Percentiles rank a stretch among this genome's conserved stretches.
These are phyloP conservation scores for Vulpes ferrilata DNA, from an alignment of 2,113 vertebrate species.

Conservation along the genomic window DNA sequence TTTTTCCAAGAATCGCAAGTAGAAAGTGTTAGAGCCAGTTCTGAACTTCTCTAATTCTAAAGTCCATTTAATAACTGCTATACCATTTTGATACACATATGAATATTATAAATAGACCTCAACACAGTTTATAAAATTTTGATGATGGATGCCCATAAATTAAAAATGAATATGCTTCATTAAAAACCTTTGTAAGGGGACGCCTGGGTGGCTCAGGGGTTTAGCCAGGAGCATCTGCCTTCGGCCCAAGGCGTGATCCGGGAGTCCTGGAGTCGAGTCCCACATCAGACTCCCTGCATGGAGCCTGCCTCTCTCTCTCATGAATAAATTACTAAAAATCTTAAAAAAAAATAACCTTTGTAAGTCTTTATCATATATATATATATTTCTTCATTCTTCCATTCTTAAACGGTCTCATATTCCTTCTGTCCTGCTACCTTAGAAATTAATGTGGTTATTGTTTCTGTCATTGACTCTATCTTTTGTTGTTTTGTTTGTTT, in stretches of 20 bases:
- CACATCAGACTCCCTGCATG: not conserved
- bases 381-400: not conserved
- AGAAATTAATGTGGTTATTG: not conserved
- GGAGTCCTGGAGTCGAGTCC: not conserved
- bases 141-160: not conserved
- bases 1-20: constrained; percentile 4
- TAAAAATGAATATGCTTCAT: not conserved
- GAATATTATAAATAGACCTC: not conserved
- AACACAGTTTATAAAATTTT: constrained; percentile 19
- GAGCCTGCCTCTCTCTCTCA: not conserved
- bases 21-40: not conserved
- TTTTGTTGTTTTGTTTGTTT: not conserved
- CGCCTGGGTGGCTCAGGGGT: not conserved
- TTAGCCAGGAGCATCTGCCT: not conserved
- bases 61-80: not conserved
- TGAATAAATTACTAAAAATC: not conserved
- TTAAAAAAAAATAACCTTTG: not conserved
- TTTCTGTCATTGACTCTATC: not conserved
- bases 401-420: not conserved
- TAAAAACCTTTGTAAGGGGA: not conserved
- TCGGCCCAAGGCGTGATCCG: not conserved
- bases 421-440: not conserved
- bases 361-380: not conserved
- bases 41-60: constrained; percentile 14
- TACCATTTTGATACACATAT: not conserved